Conservation (phyloP, 2,888 invertebrate species). For the Tridacna gigas region DNA sequence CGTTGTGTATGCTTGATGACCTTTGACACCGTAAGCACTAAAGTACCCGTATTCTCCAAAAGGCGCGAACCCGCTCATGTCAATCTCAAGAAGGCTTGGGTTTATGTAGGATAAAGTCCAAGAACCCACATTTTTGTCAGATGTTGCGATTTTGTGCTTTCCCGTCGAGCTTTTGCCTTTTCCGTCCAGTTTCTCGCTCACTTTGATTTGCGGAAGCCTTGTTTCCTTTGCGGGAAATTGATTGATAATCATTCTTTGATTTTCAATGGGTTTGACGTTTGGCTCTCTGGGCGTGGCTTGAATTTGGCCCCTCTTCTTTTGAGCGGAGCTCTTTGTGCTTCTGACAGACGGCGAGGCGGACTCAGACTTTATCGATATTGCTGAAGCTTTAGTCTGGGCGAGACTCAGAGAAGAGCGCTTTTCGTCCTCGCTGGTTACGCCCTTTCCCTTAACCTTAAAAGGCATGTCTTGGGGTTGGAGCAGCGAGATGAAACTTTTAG, state of each 20-base stretch:
- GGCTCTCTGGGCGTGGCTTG: background rate
- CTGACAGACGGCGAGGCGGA: slow-evolving; percentile 12
- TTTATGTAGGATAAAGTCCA: slow-evolving; percentile 9
- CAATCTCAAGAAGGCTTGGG: slow-evolving; percentile 15
- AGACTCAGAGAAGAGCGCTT: background rate
- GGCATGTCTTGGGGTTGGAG: background rate
- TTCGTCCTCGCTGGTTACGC: background rate
- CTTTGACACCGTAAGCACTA: slow-evolving; percentile 22
- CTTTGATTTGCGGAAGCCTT: slow-evolving; percentile 13
- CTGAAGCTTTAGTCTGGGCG: slow-evolving; percentile 9
- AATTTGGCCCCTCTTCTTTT: background rate
- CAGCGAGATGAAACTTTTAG: slow-evolving; percentile 2
- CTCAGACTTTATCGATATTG: slow-evolving; percentile 1
- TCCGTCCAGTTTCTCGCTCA: background rate
- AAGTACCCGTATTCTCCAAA: slow-evolving; percentile 27
- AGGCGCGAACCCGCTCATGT: slow-evolving; percentile 22
- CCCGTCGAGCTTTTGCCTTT: background rate
- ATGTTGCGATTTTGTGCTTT: background rate
- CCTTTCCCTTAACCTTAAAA: slow-evolving; percentile 2
- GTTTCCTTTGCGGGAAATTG: background rate
- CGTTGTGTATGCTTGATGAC: slow-evolving; percentile 19
- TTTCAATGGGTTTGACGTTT: background rate
- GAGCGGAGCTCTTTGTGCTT: slow-evolving; percentile 4
- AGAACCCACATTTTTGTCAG: slow-evolving; percentile 7
- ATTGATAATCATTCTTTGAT: slow-evolving; percentile 7